Conservation (phyloP, 2,888 invertebrate species). For the Hirtodrosophila duncani region DNA sequence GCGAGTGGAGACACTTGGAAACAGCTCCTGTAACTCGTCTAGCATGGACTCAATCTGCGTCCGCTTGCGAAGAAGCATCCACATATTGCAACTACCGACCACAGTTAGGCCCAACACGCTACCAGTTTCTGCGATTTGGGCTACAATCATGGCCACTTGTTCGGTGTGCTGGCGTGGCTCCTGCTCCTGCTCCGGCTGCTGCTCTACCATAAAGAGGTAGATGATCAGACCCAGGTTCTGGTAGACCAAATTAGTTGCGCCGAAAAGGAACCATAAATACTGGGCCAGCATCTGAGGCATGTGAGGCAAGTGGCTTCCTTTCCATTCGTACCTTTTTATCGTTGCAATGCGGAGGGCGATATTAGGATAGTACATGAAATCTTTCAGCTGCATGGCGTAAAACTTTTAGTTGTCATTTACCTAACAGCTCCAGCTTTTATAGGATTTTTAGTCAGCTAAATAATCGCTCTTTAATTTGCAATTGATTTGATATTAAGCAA, state of each 20-base stretch:
- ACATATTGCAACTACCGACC: constrained; percentile 59
- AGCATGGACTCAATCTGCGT: constrained; percentile 48
- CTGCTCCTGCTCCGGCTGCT: background rate
- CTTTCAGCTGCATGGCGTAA: constrained; percentile 39
- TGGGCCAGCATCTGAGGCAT: background rate
- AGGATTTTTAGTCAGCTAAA: no score
- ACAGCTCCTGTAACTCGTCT: constrained; percentile 27
- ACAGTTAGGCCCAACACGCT: constrained; percentile 53
- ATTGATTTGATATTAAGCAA: constrained; percentile 25
- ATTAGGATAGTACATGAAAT: constrained; percentile 67
- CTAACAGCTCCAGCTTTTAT: constrained; percentile 15
- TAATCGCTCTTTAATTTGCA: constrained; percentile 14
- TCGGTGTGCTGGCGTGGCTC: constrained; percentile 1
- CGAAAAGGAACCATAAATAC: constrained; percentile 42
- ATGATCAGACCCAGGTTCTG: constrained; percentile 62
- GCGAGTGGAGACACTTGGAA: no score
- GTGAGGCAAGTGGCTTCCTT: constrained; percentile 5
- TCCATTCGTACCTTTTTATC: constrained; percentile 49
- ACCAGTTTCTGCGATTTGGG: constrained; percentile 47
- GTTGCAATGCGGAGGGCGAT: constrained; percentile 48
- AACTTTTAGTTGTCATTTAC: background rate
- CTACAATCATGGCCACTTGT: constrained; percentile 29
- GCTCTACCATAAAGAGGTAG: constrained; percentile 34
- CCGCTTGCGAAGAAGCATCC: constrained; percentile 42
- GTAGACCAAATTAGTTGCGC: constrained; percentile 51